Percentiles rank a stretch among this genome's conserved stretches.
Evolutionary conservation across 1,140 invertebrate genomes (phyloP).

Genomic region (Temnothorax curvispinosus): DNA sequence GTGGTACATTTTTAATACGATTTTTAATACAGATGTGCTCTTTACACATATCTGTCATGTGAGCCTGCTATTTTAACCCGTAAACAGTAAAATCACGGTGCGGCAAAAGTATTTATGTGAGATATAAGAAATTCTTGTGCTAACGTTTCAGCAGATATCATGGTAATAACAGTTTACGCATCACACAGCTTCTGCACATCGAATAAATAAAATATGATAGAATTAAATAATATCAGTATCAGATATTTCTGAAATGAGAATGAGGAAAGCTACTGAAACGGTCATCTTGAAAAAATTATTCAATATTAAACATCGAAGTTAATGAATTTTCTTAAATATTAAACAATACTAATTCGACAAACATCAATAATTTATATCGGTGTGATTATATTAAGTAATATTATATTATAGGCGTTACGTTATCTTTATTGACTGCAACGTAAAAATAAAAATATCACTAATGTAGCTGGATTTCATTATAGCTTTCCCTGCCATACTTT

Average conservation of each 20-base stretch:
- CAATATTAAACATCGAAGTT: neutral
- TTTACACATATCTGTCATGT: too few species aligned
- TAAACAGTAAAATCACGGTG: neutral
- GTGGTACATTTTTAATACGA: constrained; percentile 22
- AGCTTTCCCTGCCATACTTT: neutral
- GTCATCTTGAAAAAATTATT: neutral
- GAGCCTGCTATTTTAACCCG: neutral
- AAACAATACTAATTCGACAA: neutral
- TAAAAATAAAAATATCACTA: neutral
- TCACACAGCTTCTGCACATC: too few species aligned
- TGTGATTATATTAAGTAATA: neutral
- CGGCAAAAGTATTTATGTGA: neutral
- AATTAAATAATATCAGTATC: constrained; percentile 3
- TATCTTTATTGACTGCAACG: neutral
- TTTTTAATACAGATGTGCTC: neutral
- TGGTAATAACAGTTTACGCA: too few species aligned
- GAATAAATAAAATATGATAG: neutral
- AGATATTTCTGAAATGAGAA: neutral
- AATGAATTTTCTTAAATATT: neutral
- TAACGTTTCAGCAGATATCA: neutral
- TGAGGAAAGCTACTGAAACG: neutral
- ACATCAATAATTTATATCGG: neutral
- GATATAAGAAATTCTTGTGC: neutral
- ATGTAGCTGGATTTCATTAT: neutral
- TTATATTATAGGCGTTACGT: neutral